These are phyloP conservation scores for Oostethus manadensis DNA, from an alignment of 2,113 vertebrate species.

Conservation along the genomic window DNA sequence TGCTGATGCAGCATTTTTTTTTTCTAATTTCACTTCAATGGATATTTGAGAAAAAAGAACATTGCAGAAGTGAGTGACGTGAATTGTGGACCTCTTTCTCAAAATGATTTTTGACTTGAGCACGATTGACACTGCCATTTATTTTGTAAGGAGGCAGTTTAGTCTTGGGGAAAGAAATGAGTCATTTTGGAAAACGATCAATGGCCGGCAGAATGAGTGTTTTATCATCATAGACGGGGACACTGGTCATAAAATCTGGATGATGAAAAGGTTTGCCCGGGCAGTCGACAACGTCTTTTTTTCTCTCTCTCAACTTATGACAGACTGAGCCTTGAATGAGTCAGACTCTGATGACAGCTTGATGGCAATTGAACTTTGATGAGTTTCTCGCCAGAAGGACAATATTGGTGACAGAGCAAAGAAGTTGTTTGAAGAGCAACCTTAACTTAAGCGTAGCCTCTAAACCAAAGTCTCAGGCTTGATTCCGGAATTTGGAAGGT, in stretches of 20 bases:
- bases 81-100: conserved; percentile 1
- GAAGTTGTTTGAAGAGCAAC: background rate
- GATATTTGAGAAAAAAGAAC: background rate
- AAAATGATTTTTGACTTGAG: background rate
- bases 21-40: background rate
- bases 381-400: conserved; percentile 2
- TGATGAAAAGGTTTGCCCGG: background rate
- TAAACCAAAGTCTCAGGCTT: too few relatives aligned
- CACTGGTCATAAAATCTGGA: background rate
- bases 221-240: background rate
- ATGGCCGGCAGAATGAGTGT: background rate
- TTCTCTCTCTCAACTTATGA: background rate
- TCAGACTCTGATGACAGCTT: background rate
- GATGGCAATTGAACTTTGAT: conserved; percentile 5
- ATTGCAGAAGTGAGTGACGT: conserved; percentile 1
- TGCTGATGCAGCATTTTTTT: background rate
- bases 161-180: background rate
- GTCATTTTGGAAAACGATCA: conserved; percentile 1
- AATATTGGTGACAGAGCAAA: background rate
- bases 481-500: too few relatives aligned
- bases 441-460: too few relatives aligned
- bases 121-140: background rate
- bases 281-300: background rate
- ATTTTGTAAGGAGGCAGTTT: conserved; percentile 10
- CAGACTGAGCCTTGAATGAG: background rate